Conservation (phyloP, 2,797 vertebrate species). For the Phrynocephalus guinanensis region DNA sequence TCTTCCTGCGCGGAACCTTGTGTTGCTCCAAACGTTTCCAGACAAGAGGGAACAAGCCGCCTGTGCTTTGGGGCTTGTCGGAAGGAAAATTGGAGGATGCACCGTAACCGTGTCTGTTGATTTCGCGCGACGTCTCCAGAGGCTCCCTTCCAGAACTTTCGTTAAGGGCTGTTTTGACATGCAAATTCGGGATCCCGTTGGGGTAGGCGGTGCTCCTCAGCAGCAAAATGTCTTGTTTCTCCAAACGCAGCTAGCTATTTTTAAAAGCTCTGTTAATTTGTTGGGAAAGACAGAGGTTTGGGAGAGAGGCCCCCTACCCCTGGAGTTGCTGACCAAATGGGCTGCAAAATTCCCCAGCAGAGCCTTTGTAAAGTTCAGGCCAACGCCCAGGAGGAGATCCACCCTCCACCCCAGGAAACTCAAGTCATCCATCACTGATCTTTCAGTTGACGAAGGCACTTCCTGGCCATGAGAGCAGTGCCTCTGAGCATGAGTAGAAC, state of each 20-base stretch:
- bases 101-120: not conserved
- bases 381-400: no score
- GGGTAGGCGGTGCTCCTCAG: slow-evolving; percentile 16
- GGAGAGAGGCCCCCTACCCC: not conserved
- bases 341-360: not conserved
- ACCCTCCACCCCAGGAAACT: no score
- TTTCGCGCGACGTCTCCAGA: not conserved
- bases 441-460: no score
- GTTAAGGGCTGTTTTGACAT: slow-evolving; percentile 39
- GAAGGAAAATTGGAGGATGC: not conserved
- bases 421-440: no score
- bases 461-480: not conserved
- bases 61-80: not conserved
- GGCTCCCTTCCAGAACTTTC: slow-evolving; percentile 21
- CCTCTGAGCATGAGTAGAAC: not conserved
- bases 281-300: not conserved
- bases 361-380: no score
- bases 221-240: slow-evolving; percentile 34
- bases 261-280: slow-evolving; percentile 25
- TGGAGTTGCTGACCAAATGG: no score
- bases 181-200: slow-evolving; percentile 9
- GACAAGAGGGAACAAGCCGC: not conserved
- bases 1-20: not conserved
- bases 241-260: slow-evolving; percentile 27
- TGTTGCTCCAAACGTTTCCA: not conserved